A percentile compares a stretch with the other conserved stretches of the same genome.
phyloP scores from a whole-genome alignment of 2,113 vertebrate species.

The Oxyruncus cristatus region DNA sequence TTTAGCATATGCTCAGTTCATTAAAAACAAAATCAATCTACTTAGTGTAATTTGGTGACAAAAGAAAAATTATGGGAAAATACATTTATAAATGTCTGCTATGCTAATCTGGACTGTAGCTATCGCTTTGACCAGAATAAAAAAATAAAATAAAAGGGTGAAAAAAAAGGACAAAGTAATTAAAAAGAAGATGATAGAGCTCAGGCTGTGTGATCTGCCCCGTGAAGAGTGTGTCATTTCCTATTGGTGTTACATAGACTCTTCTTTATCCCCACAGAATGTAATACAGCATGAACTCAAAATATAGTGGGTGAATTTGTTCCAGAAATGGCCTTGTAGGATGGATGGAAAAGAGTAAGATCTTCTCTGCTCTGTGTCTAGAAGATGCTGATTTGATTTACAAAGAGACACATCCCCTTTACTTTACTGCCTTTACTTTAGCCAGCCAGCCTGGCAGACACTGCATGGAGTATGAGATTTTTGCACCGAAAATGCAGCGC shows the following conservation, averaged over 20 bases:
- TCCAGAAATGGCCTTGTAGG: not conserved
- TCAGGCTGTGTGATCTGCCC: not conserved
- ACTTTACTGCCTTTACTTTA: not conserved
- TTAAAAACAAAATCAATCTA: not conserved
- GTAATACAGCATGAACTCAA: not conserved
- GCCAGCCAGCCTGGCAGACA: not conserved
- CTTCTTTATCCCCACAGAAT: not conserved
- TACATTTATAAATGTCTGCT: not conserved
- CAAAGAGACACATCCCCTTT: not conserved
- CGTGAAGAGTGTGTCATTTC: not conserved
- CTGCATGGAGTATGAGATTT: accelerated
- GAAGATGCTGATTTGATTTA: not conserved
- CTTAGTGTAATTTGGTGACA: not conserved
- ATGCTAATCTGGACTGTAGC: not conserved
- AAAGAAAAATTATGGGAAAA: not conserved
- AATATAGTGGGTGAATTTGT: not conserved
- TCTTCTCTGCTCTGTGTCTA: not conserved
- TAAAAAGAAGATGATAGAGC: not conserved
- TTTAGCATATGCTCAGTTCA: not conserved
- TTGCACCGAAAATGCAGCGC: not conserved
- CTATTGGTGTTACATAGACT: not conserved
- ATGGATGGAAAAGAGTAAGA: not conserved
- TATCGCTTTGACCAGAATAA: not conserved
- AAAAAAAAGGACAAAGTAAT: not conserved
- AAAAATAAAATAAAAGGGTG: not conserved